Evolutionary conservation across 2,113 vertebrate species (phyloP).

Genomic region (Myrmophylax atrothorax): DNA sequence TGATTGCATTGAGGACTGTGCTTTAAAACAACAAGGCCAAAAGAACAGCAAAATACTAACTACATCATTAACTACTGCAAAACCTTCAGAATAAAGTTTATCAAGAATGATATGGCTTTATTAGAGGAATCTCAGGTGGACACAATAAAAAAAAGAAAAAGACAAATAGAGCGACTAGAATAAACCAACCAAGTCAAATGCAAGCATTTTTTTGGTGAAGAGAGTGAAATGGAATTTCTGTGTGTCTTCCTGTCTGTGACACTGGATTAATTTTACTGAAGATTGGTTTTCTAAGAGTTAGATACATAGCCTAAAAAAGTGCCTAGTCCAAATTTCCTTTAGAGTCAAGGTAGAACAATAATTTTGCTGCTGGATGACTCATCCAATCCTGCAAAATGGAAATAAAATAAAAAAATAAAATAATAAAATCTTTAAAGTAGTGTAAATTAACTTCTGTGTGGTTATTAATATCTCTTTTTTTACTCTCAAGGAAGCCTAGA

Average conservation of each 20-base stretch:
- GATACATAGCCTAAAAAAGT: not conserved
- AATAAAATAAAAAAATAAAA: not conserved
- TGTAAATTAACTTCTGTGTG: not conserved
- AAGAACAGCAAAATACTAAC: constrained; percentile 9
- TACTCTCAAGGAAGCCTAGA: not conserved
- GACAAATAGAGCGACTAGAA: not conserved
- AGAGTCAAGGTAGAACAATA: not conserved
- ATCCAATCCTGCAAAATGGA: not conserved
- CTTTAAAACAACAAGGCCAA: constrained; percentile 51
- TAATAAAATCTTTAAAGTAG: not conserved
- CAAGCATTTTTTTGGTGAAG: not conserved
- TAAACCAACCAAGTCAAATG: not conserved
- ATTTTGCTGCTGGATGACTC: not conserved
- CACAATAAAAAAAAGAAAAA: not conserved
- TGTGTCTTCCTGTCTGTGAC: not conserved
- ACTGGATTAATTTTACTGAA: not conserved
- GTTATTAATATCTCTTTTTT: not conserved
- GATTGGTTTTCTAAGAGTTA: not conserved
- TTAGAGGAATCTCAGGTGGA: constrained; percentile 2
- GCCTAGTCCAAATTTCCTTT: not conserved
- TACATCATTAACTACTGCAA: constrained; percentile 55
- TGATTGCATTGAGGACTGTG: constrained; percentile 48
- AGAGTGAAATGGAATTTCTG: not conserved
- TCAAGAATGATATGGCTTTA: not conserved
- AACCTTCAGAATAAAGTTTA: constrained; percentile 52